Base-by-base conservation (phyloP, 2,113 vertebrate genomes). In the Barnardius zonarius region DNA sequence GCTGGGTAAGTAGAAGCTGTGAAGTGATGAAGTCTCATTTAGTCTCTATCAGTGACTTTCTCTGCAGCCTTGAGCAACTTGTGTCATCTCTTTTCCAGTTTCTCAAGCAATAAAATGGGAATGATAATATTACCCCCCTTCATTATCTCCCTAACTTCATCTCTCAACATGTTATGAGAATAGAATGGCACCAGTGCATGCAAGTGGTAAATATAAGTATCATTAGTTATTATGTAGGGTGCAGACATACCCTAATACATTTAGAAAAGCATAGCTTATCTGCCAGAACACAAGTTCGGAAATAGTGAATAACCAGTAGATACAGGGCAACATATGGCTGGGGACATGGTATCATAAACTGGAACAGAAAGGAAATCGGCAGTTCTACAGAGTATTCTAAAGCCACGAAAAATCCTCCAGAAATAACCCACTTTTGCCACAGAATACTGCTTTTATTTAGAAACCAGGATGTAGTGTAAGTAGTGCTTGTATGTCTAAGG, bases 11-110 rank as follows among this genome's bases (percentile, higher is more conserved):
- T 93, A 51, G 94, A 95, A 95, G 94, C 83, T 95, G 96, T 91
- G 94, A 96, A 95, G 94, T 95, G 96, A 95, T 78, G 91, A 57
- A 68, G 75, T 93, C 92, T 91, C 67, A 78, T 95, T 89, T 81
- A 72, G 66, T 83, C 3, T 7, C 86, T 92, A 43, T 78, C 83
- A 86, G 83, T 77, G 95, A 67, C 90, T 94, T 97, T 90, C 94
- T 90, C 28, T 90, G 91, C 95, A 93, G 94, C 92, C 91, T 83
- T 94, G 46, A 96, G 92, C 68, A 16, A 88, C 20, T 83, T 83
- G 19, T 92, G 92, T 95, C 88, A 94, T 93, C 93, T 95, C 88
- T 86, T 95, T 91, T 78, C 84, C 93, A 72, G 70, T 83, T 96
- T 95, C 93, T 89, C 52, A 92, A 85, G 91, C 77, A 75, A 68